Evolutionary conservation across 2,797 vertebrate genomes (phyloP).

Genomic region (Loriculus beryllinus): DNA sequence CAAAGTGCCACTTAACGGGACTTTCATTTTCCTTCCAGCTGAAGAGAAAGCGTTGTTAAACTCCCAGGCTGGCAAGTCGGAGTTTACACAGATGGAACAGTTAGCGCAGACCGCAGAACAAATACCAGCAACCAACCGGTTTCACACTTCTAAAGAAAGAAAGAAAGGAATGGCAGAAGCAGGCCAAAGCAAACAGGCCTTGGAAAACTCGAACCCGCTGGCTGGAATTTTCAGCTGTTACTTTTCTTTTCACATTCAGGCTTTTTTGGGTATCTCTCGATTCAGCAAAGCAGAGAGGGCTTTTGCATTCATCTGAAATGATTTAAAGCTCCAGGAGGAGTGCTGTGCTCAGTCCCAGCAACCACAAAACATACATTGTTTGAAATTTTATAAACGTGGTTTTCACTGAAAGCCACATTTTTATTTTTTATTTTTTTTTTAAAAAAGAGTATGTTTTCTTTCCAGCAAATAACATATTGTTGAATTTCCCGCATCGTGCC

Average conservation of each 20-base stretch:
- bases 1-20: slow-evolving; percentile 73
- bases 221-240: slow-evolving; percentile 74
- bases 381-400: slow-evolving; percentile 42
- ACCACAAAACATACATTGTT: slow-evolving; percentile 60
- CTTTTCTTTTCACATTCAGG: slow-evolving; percentile 59
- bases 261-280: slow-evolving; percentile 46
- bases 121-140: slow-evolving; percentile 96
- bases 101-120: slow-evolving; percentile 93
- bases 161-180: slow-evolving; percentile 78
- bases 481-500: slow-evolving; percentile 47
- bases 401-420: slow-evolving; percentile 15
- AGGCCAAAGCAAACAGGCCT: slow-evolving; percentile 79
- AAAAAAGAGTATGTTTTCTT: not conserved
- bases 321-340: slow-evolving; percentile 53
- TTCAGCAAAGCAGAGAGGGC: slow-evolving; percentile 50
- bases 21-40: slow-evolving; percentile 66
- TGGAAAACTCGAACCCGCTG: slow-evolving; percentile 74
- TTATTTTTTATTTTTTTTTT: not conserved
- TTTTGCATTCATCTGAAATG: slow-evolving; percentile 34
- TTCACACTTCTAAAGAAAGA: slow-evolving; percentile 95
- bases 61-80: slow-evolving; percentile 82
- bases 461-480: slow-evolving; percentile 45
- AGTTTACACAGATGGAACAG: slow-evolving; percentile 99
- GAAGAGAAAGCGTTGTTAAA: slow-evolving; percentile 73
- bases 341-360: slow-evolving; percentile 16